Conservation (phyloP, 2,797 vertebrate species). For the Lutjanus argentimaculatus region DNA sequence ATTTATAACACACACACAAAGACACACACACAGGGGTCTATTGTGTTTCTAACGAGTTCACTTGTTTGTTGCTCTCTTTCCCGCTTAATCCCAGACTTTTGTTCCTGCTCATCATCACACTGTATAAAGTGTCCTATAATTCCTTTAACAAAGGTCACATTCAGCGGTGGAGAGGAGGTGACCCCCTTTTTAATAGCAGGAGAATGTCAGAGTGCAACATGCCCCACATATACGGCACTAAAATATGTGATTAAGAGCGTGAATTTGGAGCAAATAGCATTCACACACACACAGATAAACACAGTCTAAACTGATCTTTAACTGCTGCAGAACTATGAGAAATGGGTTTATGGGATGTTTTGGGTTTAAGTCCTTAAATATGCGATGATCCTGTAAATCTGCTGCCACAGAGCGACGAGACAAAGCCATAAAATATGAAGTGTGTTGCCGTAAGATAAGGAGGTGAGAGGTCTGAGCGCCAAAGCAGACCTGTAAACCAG, state of each 20-base stretch:
- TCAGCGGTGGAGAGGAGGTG: slow-evolving; percentile 70
- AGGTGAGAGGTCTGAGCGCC: slow-evolving; percentile 44
- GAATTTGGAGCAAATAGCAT: slow-evolving; percentile 63
- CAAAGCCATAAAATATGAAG: slow-evolving; percentile 34
- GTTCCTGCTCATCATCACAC: slow-evolving; percentile 77
- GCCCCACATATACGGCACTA: slow-evolving; percentile 63
- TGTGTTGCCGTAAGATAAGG: slow-evolving; percentile 43
- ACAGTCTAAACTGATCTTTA: slow-evolving; percentile 11
- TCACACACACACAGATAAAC: slow-evolving; percentile 27
- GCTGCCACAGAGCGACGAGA: not conserved
- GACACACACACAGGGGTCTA: slow-evolving; percentile 59
- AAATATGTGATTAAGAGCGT: slow-evolving; percentile 59
- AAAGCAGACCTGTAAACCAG: slow-evolving; percentile 35
- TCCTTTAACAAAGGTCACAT: slow-evolving; percentile 84
- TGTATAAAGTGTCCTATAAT: slow-evolving; percentile 75
- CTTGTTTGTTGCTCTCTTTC: slow-evolving; percentile 73
- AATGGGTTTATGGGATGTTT: slow-evolving; percentile 44
- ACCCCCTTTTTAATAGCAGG: slow-evolving; percentile 74
- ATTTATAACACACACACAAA: slow-evolving; percentile 19
- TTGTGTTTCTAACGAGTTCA: slow-evolving; percentile 69
- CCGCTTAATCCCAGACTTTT: slow-evolving; percentile 83
- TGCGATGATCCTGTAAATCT: slow-evolving; percentile 43
- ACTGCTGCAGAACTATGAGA: slow-evolving; percentile 8
- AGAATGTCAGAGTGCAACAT: slow-evolving; percentile 59
- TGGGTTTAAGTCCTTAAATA: slow-evolving; percentile 36